Evolutionary conservation across 2,888 invertebrate species (phyloP).

Genomic region (Norana najaformis): DNA sequence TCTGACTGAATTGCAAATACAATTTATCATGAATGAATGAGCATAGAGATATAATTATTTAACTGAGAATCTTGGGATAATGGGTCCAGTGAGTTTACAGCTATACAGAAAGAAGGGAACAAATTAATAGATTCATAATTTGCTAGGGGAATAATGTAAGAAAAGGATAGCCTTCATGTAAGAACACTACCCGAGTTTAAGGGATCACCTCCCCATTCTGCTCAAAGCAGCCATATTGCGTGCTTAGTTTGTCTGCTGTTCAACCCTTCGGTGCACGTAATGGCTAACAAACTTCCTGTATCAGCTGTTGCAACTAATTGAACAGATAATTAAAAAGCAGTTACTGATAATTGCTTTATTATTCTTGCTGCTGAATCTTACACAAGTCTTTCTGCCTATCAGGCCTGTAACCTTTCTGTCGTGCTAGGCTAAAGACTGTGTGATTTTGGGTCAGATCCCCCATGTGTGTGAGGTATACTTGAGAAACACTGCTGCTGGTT

Average conservation of each 20-base stretch:
- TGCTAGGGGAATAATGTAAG: neutral
- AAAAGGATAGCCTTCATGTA: neutral
- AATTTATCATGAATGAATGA: neutral
- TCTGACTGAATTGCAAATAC: no score
- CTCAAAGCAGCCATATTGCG: neutral
- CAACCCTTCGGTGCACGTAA: neutral
- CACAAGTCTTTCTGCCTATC: neutral
- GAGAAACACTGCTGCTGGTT: neutral
- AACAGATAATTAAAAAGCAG: neutral
- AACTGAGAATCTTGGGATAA: neutral
- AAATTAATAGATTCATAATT: neutral
- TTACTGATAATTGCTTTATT: neutral
- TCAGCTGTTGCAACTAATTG: constrained; percentile 13
- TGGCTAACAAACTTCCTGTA: neutral
- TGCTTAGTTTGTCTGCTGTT: no score
- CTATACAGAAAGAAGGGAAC: neutral
- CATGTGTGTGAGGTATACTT: neutral
- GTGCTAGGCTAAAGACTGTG: neutral
- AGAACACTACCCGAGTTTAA: neutral
- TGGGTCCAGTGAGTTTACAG: neutral
- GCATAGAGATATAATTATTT: neutral
- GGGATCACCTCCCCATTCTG: neutral
- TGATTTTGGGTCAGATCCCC: neutral
- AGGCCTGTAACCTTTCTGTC: neutral
- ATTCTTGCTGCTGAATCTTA: neutral